phyloP scores from a whole-genome alignment of 2,113 vertebrate species.

The Narcine bancroftii region DNA sequence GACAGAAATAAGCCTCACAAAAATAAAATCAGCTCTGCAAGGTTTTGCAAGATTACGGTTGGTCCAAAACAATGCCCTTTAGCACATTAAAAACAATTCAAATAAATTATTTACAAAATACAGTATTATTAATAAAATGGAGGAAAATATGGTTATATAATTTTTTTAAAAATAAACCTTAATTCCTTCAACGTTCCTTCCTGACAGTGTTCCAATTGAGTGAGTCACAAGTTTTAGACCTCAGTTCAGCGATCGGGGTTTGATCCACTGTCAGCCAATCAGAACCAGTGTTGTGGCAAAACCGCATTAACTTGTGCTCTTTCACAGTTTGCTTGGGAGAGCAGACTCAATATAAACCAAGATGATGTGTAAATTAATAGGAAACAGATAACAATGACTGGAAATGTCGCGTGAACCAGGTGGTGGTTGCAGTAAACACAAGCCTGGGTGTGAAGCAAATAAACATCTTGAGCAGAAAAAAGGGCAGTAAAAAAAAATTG shows the following conservation, averaged over 20 bases:
- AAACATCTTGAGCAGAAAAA: too few species aligned
- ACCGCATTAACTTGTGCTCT: background rate
- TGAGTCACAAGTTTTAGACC: background rate
- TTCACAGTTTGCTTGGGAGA: too few species aligned
- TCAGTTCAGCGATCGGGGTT: background rate
- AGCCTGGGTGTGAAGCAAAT: too few species aligned
- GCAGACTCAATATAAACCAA: too few species aligned
- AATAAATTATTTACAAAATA: background rate
- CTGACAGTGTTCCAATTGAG: background rate
- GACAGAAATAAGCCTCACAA: background rate
- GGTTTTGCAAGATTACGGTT: background rate
- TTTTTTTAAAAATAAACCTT: too few species aligned
- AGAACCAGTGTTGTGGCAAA: background rate
- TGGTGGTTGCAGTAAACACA: too few species aligned
- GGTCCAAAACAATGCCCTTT: background rate
- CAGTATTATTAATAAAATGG: too few species aligned
- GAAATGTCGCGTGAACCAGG: too few species aligned
- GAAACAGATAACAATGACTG: too few species aligned
- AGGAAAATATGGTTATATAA: too few species aligned
- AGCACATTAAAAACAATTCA: background rate
- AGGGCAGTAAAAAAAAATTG: too few species aligned
- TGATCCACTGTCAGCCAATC: background rate
- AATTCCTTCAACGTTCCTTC: background rate
- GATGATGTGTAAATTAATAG: too few species aligned
- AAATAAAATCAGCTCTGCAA: background rate